Conservation (phyloP, 2,888 invertebrate species). For the Mellilla xanthometata region DNA sequence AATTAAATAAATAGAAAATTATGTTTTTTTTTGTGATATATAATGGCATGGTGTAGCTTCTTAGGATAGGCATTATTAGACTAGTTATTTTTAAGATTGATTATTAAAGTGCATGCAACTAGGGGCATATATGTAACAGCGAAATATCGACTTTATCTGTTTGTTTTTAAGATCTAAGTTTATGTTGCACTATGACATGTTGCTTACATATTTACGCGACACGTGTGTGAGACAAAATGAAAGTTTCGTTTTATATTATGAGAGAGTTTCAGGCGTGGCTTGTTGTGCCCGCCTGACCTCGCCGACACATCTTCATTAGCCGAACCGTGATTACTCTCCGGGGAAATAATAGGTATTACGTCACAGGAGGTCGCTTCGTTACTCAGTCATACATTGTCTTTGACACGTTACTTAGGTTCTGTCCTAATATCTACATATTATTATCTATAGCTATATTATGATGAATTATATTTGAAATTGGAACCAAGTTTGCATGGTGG, state of each 20-base stretch:
- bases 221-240: slow-evolving; percentile 24
- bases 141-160: slow-evolving; percentile 4
- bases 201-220: slow-evolving; percentile 17
- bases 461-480: too few species aligned
- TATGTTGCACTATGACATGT: not conserved
- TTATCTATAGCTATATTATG: too few species aligned
- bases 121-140: not conserved
- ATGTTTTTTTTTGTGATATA: too few species aligned
- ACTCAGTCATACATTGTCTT: slow-evolving; percentile 20
- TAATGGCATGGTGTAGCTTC: too few species aligned
- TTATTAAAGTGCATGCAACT: slow-evolving; percentile 17
- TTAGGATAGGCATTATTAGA: too few species aligned
- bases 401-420: slow-evolving; percentile 10
- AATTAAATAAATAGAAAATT: too few species aligned
- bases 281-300: slow-evolving; percentile 46
- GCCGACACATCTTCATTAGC: slow-evolving; percentile 69
- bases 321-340: slow-evolving; percentile 53
- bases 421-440: not conserved
- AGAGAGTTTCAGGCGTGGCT: slow-evolving; percentile 27
- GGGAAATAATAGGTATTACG: slow-evolving; percentile 54
- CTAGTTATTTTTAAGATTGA: slow-evolving; percentile 12
- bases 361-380: slow-evolving; percentile 28
- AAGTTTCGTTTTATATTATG: slow-evolving; percentile 38
- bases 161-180: slow-evolving; percentile 1
- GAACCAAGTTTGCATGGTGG: too few species aligned